phyloP scores from a whole-genome alignment of 2,113 vertebrate species.

The Meleagris gallopavo region DNA sequence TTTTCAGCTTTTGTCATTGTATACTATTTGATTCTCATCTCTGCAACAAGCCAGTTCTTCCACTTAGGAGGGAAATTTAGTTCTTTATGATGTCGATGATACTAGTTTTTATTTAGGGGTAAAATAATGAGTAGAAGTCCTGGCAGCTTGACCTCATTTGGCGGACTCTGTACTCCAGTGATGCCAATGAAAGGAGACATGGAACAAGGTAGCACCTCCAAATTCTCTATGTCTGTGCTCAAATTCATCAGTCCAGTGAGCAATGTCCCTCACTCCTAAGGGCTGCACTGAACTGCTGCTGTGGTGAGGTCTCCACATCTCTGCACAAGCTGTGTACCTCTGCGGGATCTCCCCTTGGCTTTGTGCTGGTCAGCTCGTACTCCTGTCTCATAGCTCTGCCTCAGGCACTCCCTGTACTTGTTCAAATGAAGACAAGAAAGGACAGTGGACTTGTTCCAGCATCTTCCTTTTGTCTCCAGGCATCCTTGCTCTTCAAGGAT shows the following conservation, averaged over 20 bases:
- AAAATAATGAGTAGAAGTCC: background rate
- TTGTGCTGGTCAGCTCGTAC: background rate
- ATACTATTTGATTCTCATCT: background rate
- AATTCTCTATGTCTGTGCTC: background rate
- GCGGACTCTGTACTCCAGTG: background rate
- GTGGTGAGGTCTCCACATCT: background rate
- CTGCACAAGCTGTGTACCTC: background rate
- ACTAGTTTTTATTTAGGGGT: background rate
- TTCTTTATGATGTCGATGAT: background rate
- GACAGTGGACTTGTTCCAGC: background rate
- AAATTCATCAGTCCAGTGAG: background rate
- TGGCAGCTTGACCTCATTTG: background rate
- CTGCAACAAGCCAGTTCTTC: background rate
- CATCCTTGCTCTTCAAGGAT: background rate
- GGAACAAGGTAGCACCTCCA: background rate
- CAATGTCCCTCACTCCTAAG: background rate
- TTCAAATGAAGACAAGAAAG: background rate
- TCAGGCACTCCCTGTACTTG: slow-evolving; percentile 5
- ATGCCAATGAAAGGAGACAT: background rate
- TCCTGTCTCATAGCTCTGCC: slow-evolving; percentile 33
- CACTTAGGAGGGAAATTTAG: background rate
- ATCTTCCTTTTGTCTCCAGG: background rate
- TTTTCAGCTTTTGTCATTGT: background rate
- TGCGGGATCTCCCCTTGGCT: background rate
- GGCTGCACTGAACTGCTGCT: background rate